Evolutionary conservation across 2,797 vertebrate genomes (phyloP), one percentile per base, ranked within the genome.

Genomic region (Anas bernieri): DNA sequence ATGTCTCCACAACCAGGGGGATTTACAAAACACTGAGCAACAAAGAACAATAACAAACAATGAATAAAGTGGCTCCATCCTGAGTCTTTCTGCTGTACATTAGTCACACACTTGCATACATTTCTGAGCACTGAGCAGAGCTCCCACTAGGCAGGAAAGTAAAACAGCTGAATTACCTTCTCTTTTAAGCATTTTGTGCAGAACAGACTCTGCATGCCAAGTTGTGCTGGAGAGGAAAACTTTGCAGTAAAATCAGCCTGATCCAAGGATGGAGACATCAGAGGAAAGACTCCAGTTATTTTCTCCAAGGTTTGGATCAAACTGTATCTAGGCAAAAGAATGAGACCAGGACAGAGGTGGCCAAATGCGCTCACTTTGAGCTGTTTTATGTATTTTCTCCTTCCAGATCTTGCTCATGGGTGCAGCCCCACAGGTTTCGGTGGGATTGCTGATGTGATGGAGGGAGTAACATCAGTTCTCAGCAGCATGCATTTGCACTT

Each of bases 21-120:
- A 98, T 98, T 98, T 97, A 97, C 97, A 97, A 97, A 97, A 96
- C 95, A 95, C 94, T 88, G 93, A 97, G 83, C 54, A 92, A 95
- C 96, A 97, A 97, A 96, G 95, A 97, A 96, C 95, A 95, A 95
- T 95, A 94, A 95, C 93, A 96, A 95, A 95, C 92, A 96, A 97
- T 95, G 96, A 97, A 97, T 97, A 97, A 97, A 98, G 97, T 82
- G 94, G 89, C 88, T 97, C 79, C 93, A 93, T 95, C 96, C 95
- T 70, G 88, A 94, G 94, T 96, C 96, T 86, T 59, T 96, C 72
- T 93, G 93, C 87, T 93, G 69, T 93, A 69, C 86, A 72, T 96
- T 97, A 93, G 92, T 96, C 94, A 90, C 90, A 94, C 76, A 43
- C 88, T 86, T 92, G 95, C 95, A 96, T 96, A 95, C 92, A 92